These are phyloP conservation scores for Globia sparganii DNA, from an alignment of 2,888 invertebrate species.

Conservation along the genomic window DNA sequence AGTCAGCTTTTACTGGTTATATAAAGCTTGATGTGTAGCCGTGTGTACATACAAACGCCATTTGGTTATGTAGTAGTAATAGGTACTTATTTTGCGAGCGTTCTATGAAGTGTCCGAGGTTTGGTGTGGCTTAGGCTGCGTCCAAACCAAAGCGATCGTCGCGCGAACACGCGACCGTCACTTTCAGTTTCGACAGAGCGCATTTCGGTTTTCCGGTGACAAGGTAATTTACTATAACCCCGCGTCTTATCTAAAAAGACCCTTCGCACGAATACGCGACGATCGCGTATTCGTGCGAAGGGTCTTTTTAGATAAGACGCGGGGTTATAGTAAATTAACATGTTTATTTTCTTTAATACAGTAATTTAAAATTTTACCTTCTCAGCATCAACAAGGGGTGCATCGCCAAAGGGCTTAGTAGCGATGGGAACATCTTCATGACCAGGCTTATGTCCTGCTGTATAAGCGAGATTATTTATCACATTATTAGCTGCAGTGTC, in stretches of 20 bases:
- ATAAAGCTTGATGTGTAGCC: too few relatives aligned
- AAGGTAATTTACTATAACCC: background rate
- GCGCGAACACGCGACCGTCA: background rate
- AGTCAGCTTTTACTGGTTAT: too few relatives aligned
- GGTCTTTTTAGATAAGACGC: background rate
- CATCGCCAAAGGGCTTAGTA: conserved; percentile 66
- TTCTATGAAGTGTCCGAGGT: too few relatives aligned
- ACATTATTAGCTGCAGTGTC: conserved; percentile 77
- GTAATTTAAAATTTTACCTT: conserved; percentile 62
- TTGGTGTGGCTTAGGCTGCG: background rate
- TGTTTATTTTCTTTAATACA: background rate
- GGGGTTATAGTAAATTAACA: background rate
- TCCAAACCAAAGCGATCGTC: background rate
- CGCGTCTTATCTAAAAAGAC: background rate
- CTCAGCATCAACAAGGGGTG: conserved; percentile 51
- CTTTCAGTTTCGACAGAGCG: background rate
- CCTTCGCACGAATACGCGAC: background rate
- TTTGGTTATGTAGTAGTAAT: too few relatives aligned
- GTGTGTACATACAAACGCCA: too few relatives aligned
- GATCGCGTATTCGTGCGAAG: background rate
- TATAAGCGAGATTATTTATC: conserved; percentile 59
- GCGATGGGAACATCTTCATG: conserved; percentile 76
- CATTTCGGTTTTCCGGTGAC: background rate
- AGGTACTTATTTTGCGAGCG: too few relatives aligned
- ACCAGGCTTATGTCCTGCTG: conserved; percentile 65